Base-by-base conservation (phyloP, 2,113 vertebrate genomes). In the Cebidichthys violaceus region DNA sequence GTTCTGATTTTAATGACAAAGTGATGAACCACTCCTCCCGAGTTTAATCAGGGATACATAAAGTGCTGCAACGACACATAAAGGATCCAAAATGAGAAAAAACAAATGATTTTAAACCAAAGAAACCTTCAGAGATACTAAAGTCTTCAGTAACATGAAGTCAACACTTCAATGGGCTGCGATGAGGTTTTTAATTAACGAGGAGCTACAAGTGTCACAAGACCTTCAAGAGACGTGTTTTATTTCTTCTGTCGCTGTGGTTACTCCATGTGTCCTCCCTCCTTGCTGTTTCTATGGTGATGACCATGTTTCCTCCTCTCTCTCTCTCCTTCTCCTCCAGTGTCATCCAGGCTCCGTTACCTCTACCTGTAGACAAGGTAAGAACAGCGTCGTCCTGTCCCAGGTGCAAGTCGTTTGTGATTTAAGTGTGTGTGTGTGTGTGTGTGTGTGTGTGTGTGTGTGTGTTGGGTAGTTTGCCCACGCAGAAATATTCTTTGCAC, bases 341-440 rank as follows among this genome's bases (percentile, higher is more conserved):
- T 94, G 97, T 99, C 94, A 99, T 99, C 95, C 98, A 98, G 95
- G 94, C 97, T 93, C 96, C 98, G 74, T 95, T 98, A 92, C 97
- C 98, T 90, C 97, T 97, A 95, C 98, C 98, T 93, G 95, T 99
- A 95, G 98, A 99, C 94, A 99, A 99, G 97, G 98, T 99, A 97
- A 97, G 94, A 84, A 22, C 52, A 14, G 64, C 68, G 33, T 18
- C 24, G 15, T 22, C 3, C 33, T 6, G 45, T 47, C 14, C 33
- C 33, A n/a, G n/a, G 39, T 61, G 15, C 37, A 45, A 43, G 37
- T 2, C 39, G 39, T 39, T 39, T 39, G 39, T 2, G 43, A 45
- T 35, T 35, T 35, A 35, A 35, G 4, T 57, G 55, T 59, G 55
- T 59, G 8, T 55, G n/a, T 13, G 54, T 55, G n/a, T 24, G 22